A percentile compares a stretch with the other conserved stretches of the same genome.
Conservation (phyloP, 2,888 invertebrate species). For the Steinernema hermaphroditum region DNA sequence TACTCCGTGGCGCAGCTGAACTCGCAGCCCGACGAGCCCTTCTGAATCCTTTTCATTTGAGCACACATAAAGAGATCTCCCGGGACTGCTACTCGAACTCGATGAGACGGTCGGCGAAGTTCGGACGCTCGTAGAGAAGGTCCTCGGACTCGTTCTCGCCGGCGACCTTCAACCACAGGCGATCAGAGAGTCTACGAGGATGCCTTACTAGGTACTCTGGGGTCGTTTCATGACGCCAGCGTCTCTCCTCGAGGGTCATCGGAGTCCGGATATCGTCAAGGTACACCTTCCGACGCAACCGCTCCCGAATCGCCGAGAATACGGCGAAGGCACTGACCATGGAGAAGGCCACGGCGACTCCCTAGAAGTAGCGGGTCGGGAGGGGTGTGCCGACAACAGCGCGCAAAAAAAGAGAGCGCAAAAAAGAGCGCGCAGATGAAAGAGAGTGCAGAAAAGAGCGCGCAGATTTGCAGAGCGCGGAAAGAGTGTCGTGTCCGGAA, state of each 20-base stretch:
- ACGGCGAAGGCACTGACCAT: background rate
- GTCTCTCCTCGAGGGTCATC: background rate
- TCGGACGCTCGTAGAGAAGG: background rate
- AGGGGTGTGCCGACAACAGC: too few relatives aligned
- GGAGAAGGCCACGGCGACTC: background rate
- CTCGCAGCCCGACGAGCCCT: slow-evolving; percentile 25
- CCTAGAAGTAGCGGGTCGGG: too few relatives aligned
- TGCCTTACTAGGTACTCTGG: background rate
- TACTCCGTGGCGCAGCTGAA: slow-evolving; percentile 24
- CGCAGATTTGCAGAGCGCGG: too few relatives aligned
- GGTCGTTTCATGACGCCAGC: background rate
- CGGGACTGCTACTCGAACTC: background rate
- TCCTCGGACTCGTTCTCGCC: background rate
- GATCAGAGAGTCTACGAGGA: background rate
- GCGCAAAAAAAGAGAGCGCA: too few relatives aligned
- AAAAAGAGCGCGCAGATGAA: too few relatives aligned
- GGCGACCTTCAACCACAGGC: background rate
- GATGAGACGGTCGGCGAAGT: background rate
- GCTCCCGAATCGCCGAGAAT: background rate
- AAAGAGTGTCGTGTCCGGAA: too few relatives aligned
- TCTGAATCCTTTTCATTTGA: too few relatives aligned
- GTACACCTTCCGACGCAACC: background rate
- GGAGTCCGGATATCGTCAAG: slow-evolving; percentile 7
- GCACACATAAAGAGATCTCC: too few relatives aligned
- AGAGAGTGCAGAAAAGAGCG: too few relatives aligned